Evolutionary conservation across 2,113 vertebrate genomes (phyloP), one percentile per base, ranked within the genome.

Genomic region (Menura novaehollandiae): DNA sequence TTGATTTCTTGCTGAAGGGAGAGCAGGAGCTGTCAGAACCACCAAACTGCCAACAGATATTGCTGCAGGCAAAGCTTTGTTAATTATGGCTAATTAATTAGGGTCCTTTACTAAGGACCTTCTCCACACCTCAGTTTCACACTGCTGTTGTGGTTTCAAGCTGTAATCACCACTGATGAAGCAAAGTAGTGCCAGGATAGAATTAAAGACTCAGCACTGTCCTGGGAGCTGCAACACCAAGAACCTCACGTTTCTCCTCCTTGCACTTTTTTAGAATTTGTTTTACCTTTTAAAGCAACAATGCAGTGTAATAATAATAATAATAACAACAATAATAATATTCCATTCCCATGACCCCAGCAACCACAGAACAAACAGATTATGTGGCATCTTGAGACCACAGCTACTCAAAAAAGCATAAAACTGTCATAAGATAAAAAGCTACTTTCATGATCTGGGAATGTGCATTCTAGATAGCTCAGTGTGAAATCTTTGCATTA

Each of bases 1-100:
- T 97, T 98, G 47, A 99, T 97, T 59, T 99, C 99, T 85, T 98
- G 99, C 99, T 99, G 43, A 59, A 87, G 49, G 66, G 66, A 94
- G 55, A 88, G 60, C 43, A 77, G 56, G 23, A 88, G 58, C 72
- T 82, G 86, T 90, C 28, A 94, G 64, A 64, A 64, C 27, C 76
- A 72, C 64, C n/a, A 5, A 1, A 11, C 33, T 85, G 58, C 75
- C 75, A 33, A 0, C 1, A 68, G 55, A 6, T 9, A 51, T 2
- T 55, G 51, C 76, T 79, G 62, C 43, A 51, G 59, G 30, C 53
- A 77, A 39, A 39, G 37, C 51, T 88, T 44, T 55, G 27, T 46
- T 79, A 35, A 62, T 43, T 7, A 3, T 0, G 66, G 72, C 33
- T 82, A n/a, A 72, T 30, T 41, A 47, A 51, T 39, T 3, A 7